Evolutionary conservation across 2,888 invertebrate genomes (phyloP).

Genomic region (Acanthacorydalis orientalis): DNA sequence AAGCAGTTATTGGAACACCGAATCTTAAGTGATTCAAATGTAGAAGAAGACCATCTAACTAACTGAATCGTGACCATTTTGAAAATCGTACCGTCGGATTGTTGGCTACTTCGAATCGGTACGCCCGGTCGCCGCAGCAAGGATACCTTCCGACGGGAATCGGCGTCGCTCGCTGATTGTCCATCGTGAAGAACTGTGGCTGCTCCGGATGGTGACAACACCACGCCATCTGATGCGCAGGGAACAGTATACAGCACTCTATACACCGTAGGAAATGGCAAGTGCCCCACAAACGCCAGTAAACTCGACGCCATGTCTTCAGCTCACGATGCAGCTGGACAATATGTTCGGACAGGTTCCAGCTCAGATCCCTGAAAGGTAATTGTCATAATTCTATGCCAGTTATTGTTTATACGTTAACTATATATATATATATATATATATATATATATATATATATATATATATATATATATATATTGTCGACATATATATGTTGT

Average conservation of each 20-base stretch:
- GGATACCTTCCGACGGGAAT: conserved; percentile 64
- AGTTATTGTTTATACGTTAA: no score
- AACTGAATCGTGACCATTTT: no score
- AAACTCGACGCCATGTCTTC: conserved; percentile 78
- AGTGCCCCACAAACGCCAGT: conserved; percentile 88
- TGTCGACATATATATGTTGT: no score
- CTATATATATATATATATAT: no score
- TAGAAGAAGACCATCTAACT: no score
- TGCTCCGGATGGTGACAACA: conserved; percentile 66
- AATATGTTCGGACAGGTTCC: conserved; percentile 72
- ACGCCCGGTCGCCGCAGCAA: conserved; percentile 77
- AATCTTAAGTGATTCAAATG: no score
- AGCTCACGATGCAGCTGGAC: conserved; percentile 57
- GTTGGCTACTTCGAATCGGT: conserved; percentile 55
- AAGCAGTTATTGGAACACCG: no score
- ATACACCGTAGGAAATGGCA: conserved; percentile 75
- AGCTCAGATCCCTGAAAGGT: conserved; percentile 45
- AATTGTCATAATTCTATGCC: conserved; percentile 6
- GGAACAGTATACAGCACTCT: conserved; percentile 60
- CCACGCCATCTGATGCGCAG: conserved; percentile 62
- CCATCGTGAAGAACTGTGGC: conserved; percentile 57
- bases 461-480: no score
- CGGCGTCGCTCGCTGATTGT: conserved; percentile 40
- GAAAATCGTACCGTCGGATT: neutral
- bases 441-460: no score